Evolutionary conservation across 2,797 vertebrate species (phyloP), one percentile per base, ranked within the genome.

Genomic region (Dermochelys coriacea): DNA sequence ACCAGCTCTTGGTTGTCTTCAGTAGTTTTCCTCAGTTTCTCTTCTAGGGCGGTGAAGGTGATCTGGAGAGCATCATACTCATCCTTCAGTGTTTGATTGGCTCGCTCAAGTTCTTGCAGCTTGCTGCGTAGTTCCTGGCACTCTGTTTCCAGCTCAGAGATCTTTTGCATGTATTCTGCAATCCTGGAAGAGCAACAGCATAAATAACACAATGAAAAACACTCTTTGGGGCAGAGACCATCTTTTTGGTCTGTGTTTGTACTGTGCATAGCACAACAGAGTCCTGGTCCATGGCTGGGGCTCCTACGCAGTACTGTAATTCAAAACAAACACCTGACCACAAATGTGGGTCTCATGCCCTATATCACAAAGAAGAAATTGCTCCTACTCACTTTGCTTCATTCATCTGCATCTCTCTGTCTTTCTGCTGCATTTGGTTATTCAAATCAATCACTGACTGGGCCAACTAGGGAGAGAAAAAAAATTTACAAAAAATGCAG

Each of bases 1-100:
- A 99, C 99, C 86, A 99, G 98, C 97, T 99, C 99, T 98, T 99
- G 99, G 98, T 99, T 99, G 97, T 99, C 99, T 80, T 99, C 99
- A 0, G 99, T 98, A 25, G 99, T 99, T 85, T 98, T 99, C 86
- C 99, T 98, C 68, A 99, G 98, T 68, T 99, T 99, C 97, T 99
- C 99, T 98, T 99, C 99, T 95, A 99, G 97, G 34, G 99, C 99
- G 4, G 98, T 99, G 96, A 99, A 99, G 31, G 99, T 99, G 97
- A 99, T 99, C 98, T 99, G 99, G 90, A 99, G 98, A 77, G 99
- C 99, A 54, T 99, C 99, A 2, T 99, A 99, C 80, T 99, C 99
- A 12, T 99, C 99, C 97, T 99, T 99, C 96, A 99, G 98, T 0
- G 99, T 99, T 98, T 99, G 99, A 95, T 99, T 99, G 82, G 99